These are phyloP conservation scores for Dendrocopos noguchii DNA, from an alignment of 2,113 vertebrate genomes.

Conservation along the genomic window DNA sequence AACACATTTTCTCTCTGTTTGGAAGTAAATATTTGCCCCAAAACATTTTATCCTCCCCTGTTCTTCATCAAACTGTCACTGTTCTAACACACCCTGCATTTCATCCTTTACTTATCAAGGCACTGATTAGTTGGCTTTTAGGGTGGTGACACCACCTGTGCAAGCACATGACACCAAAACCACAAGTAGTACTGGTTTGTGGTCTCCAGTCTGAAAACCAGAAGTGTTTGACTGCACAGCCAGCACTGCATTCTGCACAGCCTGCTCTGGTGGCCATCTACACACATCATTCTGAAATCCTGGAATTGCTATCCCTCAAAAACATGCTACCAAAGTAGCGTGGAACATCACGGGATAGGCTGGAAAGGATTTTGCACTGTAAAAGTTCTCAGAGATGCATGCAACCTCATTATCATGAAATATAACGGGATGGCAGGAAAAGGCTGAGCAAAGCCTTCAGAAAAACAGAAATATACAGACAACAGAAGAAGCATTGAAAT, in stretches of 20 bases:
- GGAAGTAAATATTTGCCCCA: not conserved
- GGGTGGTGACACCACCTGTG: not conserved
- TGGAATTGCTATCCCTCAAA: not conserved
- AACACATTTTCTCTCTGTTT: not conserved
- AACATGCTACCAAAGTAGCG: not conserved
- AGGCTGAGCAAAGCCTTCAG: not conserved
- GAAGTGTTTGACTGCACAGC: not conserved
- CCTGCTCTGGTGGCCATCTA: not conserved
- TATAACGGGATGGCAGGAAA: not conserved
- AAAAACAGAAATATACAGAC: not conserved
- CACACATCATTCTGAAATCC: not conserved
- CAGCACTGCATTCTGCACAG: not conserved
- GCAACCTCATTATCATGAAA: not conserved
- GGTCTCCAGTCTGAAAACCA: not conserved
- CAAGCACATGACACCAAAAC: not conserved
- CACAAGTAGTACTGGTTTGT: not conserved
- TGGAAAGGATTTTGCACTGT: not conserved
- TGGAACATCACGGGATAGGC: not conserved
- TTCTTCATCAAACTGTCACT: not conserved
- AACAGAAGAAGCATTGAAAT: not conserved
- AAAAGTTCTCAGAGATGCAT: not conserved
- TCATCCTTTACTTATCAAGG: not conserved
- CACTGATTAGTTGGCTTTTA: not conserved
- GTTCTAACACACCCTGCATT: not conserved
- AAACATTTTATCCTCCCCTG: not conserved